These are phyloP conservation scores for Drosophila infuscata DNA, from an alignment of 2,888 invertebrate genomes.

Conservation along the genomic window DNA sequence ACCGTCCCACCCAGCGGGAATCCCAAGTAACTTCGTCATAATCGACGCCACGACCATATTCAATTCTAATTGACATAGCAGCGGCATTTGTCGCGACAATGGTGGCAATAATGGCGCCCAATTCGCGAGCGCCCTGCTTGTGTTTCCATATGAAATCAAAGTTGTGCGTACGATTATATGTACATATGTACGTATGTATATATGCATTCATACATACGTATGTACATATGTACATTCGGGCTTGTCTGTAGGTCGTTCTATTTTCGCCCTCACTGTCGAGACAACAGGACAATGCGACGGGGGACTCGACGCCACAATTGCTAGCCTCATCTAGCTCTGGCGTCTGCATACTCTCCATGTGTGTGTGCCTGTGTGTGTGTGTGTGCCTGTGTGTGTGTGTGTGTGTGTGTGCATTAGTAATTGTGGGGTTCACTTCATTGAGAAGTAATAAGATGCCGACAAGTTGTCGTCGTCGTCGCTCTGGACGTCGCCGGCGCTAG, in stretches of 20 bases:
- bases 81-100: conserved; percentile 78
- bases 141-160: conserved; percentile 64
- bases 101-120: conserved; percentile 78
- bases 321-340: conserved; percentile 58
- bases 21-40: conserved; percentile 32
- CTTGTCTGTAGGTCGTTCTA: conserved; percentile 62
- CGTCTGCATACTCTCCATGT: conserved; percentile 28
- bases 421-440: conserved; percentile 53
- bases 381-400: conserved; percentile 18
- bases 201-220: conserved; percentile 1
- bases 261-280: conserved; percentile 66
- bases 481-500: conserved; percentile 45
- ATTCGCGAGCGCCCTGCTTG: conserved; percentile 53
- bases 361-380: background rate
- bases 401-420: background rate
- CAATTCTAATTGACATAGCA: conserved; percentile 71
- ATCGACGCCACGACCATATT: conserved; percentile 51
- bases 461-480: conserved; percentile 70
- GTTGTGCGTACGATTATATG: conserved; percentile 51
- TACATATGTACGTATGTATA: conserved; percentile 2
- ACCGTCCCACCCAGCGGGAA: conserved; percentile 8
- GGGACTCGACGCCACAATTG: conserved; percentile 69
- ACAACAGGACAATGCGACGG: conserved; percentile 53
- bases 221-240: conserved; percentile 16
- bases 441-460: conserved; percentile 72